Conservation (phyloP, 2,888 invertebrate species). For the Camptogramma bilineatum region DNA sequence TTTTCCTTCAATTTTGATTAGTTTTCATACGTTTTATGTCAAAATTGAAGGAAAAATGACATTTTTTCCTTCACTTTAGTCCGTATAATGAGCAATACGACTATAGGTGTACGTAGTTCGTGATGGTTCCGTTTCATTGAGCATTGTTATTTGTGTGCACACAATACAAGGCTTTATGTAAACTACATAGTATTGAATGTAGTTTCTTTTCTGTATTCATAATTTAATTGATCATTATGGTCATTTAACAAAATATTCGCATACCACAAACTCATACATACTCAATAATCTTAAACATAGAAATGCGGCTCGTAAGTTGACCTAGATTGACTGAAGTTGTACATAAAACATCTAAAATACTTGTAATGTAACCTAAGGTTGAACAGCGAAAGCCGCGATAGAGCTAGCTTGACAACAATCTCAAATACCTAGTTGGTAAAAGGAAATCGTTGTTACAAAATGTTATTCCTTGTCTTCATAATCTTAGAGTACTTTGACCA, state of each 20-base stretch:
- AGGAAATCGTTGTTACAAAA: conserved; percentile 19
- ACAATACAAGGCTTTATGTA: conserved; percentile 2
- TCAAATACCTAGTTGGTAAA: conserved; percentile 3
- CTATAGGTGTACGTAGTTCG: too few relatives aligned
- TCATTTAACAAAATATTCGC: not conserved
- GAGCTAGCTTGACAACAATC: conserved; percentile 5
- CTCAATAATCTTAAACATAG: too few relatives aligned
- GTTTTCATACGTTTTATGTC: too few relatives aligned
- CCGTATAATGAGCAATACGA: too few relatives aligned
- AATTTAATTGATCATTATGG: not conserved
- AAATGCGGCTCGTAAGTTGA: too few relatives aligned
- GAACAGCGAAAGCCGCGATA: not conserved
- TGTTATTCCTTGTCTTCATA: conserved; percentile 14
- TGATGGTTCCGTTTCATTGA: conserved; percentile 14
- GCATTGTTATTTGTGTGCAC: conserved; percentile 6
- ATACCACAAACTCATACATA: too few relatives aligned
- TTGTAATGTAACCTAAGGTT: not conserved
- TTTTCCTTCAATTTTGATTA: too few relatives aligned
- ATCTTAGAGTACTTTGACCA: conserved; percentile 17
- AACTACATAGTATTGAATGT: not conserved
- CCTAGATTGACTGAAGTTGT: too few relatives aligned
- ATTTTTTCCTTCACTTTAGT: too few relatives aligned
- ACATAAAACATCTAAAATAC: not conserved
- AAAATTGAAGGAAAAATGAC: too few relatives aligned
- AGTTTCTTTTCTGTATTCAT: not conserved